Percentiles rank a stretch among this genome's conserved stretches.
These are phyloP conservation scores for Lucinisca nassula DNA, from an alignment of 2,888 invertebrate genomes.

Conservation along the genomic window DNA sequence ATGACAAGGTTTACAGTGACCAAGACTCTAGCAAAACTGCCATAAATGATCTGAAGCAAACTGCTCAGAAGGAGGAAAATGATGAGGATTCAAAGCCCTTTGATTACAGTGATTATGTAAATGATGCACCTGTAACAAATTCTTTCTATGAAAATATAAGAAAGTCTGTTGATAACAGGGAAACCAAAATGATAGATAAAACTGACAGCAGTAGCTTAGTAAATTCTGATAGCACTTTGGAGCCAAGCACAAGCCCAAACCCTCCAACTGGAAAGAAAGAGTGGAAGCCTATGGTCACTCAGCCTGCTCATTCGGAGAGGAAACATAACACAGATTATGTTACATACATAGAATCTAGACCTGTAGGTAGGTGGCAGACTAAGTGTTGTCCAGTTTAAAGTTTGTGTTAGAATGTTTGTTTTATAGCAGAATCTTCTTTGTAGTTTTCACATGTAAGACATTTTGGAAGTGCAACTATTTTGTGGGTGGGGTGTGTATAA, in stretches of 20 bases:
- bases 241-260: slow-evolving; percentile 79
- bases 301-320: slow-evolving; percentile 63
- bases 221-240: slow-evolving; percentile 52
- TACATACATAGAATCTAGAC: slow-evolving; percentile 76
- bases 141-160: background rate
- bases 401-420: too few relatives aligned
- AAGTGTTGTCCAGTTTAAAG: too few relatives aligned
- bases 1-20: slow-evolving; percentile 60
- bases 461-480: too few relatives aligned
- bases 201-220: slow-evolving; percentile 30
- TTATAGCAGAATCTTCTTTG: too few relatives aligned
- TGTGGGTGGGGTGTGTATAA: too few relatives aligned
- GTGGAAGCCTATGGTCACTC: slow-evolving; percentile 68
- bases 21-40: slow-evolving; percentile 24
- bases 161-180: background rate
- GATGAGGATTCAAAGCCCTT: slow-evolving; percentile 18
- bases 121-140: background rate
- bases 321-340: slow-evolving; percentile 59
- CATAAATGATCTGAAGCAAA: background rate
- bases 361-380: slow-evolving; percentile 60
- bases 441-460: too few relatives aligned
- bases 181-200: background rate
- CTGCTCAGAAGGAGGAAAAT: background rate
- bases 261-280: slow-evolving; percentile 73
- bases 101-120: background rate